Conservation (phyloP, 2,888 invertebrate species). For the Athripsodes cinereus region DNA sequence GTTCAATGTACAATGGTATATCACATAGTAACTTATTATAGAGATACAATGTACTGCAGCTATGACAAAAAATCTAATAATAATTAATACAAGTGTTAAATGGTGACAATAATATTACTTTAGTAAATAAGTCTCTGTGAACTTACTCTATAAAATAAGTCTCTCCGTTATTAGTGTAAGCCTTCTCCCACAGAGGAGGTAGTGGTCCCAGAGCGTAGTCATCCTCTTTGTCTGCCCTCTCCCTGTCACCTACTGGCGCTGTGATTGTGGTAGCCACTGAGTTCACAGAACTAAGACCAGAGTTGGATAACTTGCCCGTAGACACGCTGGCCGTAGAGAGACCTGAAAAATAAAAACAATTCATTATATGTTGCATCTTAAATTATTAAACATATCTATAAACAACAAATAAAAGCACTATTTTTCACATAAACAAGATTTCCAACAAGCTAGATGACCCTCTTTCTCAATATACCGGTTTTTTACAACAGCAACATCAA, state of each 20-base stretch:
- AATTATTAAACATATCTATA: too few relatives aligned
- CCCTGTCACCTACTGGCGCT: slow-evolving; percentile 46
- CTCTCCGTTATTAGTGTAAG: slow-evolving; percentile 94
- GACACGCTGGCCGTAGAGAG: slow-evolving; percentile 44
- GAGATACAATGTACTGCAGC: too few relatives aligned
- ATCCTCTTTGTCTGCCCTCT: slow-evolving; percentile 52
- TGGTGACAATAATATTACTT: too few relatives aligned
- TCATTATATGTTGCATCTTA: too few relatives aligned
- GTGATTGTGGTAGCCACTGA: slow-evolving; percentile 34
- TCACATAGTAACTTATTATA: too few relatives aligned
- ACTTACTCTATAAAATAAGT: slow-evolving; percentile 95
- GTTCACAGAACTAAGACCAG: slow-evolving; percentile 16
- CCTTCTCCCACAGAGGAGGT: slow-evolving; percentile 96
- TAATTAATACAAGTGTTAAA: too few relatives aligned
- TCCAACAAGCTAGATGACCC: too few relatives aligned
- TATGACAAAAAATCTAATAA: too few relatives aligned
- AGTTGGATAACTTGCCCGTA: slow-evolving; percentile 37
- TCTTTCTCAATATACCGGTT: not conserved
- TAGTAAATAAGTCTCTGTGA: too few relatives aligned
- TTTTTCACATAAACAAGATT: too few relatives aligned
- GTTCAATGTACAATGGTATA: too few relatives aligned
- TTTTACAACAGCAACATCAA: slow-evolving; percentile 53
- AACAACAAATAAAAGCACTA: too few relatives aligned
- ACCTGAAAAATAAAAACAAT: not conserved
- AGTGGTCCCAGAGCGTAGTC: slow-evolving; percentile 83